Base-by-base conservation (phyloP, 2,888 invertebrate species). In the Caenorhabditis japonica region DNA sequence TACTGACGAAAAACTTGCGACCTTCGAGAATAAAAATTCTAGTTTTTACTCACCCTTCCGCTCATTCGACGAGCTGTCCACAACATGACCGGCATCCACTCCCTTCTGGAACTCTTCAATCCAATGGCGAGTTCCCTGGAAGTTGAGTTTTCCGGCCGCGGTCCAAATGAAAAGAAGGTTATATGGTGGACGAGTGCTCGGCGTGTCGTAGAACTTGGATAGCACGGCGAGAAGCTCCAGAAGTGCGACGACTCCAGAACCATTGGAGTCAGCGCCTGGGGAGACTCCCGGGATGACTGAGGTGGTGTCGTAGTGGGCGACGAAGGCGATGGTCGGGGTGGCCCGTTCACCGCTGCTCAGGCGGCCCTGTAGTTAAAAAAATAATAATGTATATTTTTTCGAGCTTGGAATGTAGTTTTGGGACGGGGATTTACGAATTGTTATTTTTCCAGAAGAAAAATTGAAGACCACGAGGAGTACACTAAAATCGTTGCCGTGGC, bases 51-150 rank as follows among this genome's bases (percentile, higher is more conserved):
- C 36, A 44, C 34, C 41, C 60, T n/a, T 58, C 15, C 12, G 34
- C 44, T 4, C 30, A 21, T 23, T 39, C 53, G n/a, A n/a, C n/a
- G n/a, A n/a, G 3, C 44, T 38, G 12, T 69, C 60, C n/a, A 47
- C n/a, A 36, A 52, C 51, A 38, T 62, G 19, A 58, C 78, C 75
- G 12, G 75, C 43, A 33, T 74, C 69, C 7, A 53, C 44, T n/a
- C 74, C 80, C 71, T 97, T 97, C 72, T 94, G 88, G 86, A 94
- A 94, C 87, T 95, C 94, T 87, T 96, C 95, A 13, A 97, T 90
- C 94, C 95, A 97, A 86, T 94, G 94, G 89, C 96, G 95, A 41
- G 94, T 93, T 0, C 97, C 95, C 88, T 94, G 94, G 88, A 94
- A 99, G 90, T 97, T 99, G 38, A 93, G 91, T 88, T 94, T 93